Evolutionary conservation across 92 coral and sea anemone species (phyloP).

Genomic region (Galaxea fascicularis): DNA sequence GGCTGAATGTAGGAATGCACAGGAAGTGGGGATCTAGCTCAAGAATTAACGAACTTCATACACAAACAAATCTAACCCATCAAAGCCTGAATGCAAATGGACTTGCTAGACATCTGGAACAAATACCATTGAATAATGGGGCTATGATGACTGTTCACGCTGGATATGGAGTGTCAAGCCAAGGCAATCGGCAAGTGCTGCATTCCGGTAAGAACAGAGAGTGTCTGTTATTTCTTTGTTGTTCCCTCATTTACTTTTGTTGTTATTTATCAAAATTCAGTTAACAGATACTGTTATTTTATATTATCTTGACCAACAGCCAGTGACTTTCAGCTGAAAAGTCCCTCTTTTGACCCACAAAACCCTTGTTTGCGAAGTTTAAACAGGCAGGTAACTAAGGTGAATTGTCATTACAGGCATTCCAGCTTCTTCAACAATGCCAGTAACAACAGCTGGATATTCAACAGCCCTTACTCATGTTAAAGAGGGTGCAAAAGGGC

Average conservation of each 20-base stretch:
- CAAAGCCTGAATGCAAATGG: conserved; percentile 5
- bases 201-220: not conserved
- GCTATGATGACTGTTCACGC: not conserved
- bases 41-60: conserved; percentile 53
- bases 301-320: no score
- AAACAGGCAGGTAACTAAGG: no score
- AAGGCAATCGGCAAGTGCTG: not conserved
- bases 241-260: no score
- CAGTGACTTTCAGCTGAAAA: no score
- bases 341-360: no score
- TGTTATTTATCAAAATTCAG: no score
- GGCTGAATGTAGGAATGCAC: conserved; percentile 22
- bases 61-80: conserved; percentile 5
- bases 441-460: conserved; percentile 69
- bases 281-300: no score
- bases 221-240: no score
- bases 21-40: conserved; percentile 84
- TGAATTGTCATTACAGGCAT: conserved; percentile 13
- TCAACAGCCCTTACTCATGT: conserved; percentile 71
- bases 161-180: conserved; percentile 7
- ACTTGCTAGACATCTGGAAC: conserved; percentile 1
- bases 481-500: conserved; percentile 10
- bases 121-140: conserved; percentile 36
- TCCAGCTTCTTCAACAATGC: conserved; percentile 28
- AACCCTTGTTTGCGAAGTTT: no score